These are phyloP conservation scores for Scaptomyza flava DNA, from an alignment of 2,888 invertebrate species.

Conservation along the genomic window DNA sequence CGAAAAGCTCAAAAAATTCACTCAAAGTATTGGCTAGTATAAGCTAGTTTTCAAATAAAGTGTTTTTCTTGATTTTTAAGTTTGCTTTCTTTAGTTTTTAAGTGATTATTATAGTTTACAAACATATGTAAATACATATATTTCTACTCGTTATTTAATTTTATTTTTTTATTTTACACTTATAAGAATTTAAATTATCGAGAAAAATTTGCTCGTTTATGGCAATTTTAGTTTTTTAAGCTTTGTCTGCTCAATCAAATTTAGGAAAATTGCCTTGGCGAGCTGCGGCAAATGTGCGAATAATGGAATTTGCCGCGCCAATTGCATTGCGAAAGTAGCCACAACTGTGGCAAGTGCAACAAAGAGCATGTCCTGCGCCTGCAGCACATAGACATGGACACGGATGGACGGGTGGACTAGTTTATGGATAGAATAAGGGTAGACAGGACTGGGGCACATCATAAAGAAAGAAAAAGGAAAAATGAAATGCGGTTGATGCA, in stretches of 20 bases:
- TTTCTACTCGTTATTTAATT: too few relatives aligned
- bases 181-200: too few relatives aligned
- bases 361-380: constrained; percentile 52
- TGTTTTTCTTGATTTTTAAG: too few relatives aligned
- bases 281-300: constrained; percentile 48
- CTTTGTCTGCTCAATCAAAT: constrained; percentile 58
- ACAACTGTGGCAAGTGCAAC: constrained; percentile 52
- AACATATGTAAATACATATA: too few relatives aligned
- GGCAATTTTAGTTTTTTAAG: neutral
- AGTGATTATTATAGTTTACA: too few relatives aligned
- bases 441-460: constrained; percentile 46
- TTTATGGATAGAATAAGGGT: constrained; percentile 2
- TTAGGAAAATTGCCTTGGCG: constrained; percentile 59
- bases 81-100: too few relatives aligned
- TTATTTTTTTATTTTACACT: too few relatives aligned
- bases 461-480: constrained; percentile 42
- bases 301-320: constrained; percentile 68
- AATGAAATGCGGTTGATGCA: constrained; percentile 66
- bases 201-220: neutral
- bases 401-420: neutral
- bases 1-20: too few relatives aligned
- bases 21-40: too few relatives aligned
- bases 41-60: too few relatives aligned
- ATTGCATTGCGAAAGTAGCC: constrained; percentile 70
- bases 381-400: constrained; percentile 39